A percentile compares a stretch with the other conserved stretches of the same genome.
Evolutionary conservation across 2,113 vertebrate genomes (phyloP).

Genomic region (Mesitornis unicolor): DNA sequence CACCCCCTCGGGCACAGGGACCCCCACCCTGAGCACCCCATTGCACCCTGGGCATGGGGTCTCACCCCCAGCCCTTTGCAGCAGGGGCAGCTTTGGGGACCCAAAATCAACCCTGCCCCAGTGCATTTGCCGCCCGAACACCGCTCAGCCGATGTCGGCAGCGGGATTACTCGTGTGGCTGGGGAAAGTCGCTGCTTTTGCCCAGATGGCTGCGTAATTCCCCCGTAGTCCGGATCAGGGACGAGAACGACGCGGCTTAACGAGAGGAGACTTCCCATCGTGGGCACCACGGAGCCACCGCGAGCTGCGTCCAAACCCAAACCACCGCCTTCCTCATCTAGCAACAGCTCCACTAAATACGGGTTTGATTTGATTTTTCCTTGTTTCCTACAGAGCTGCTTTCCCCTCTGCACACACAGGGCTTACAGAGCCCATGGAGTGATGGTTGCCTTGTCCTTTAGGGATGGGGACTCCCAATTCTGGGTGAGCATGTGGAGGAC

Average conservation of each 20-base stretch:
- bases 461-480: no score
- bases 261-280: neutral
- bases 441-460: no score
- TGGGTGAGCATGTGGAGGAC: fast-evolving
- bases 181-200: slow-evolving; percentile 9
- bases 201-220: neutral
- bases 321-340: neutral
- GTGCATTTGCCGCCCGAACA: neutral
- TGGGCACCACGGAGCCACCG: neutral
- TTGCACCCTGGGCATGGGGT: no score
- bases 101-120: neutral
- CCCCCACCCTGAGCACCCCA: fast-evolving
- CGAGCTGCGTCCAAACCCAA: neutral
- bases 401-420: no score
- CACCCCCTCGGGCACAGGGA: neutral
- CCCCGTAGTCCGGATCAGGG: neutral
- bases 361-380: no score
- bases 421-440: no score
- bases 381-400: no score
- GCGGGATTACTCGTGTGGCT: slow-evolving; percentile 31
- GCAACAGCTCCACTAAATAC: neutral
- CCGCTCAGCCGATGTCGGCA: neutral
- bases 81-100: neutral
- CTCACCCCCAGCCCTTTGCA: no score
- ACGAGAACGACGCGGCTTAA: neutral